Conservation (phyloP, 2,888 invertebrate genomes). For the Atrina japonica region DNA sequence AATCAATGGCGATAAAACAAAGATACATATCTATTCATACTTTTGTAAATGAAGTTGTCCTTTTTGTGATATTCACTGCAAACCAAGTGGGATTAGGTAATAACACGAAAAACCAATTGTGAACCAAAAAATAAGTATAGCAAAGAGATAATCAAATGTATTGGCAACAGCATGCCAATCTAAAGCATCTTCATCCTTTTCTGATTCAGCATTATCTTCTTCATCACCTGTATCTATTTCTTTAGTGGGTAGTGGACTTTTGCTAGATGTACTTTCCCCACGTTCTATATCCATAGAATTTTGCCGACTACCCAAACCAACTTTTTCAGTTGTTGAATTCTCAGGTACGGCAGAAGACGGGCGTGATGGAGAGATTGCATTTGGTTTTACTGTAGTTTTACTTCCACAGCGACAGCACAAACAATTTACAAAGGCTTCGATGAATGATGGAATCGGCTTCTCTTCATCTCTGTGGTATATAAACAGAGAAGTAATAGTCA, state of each 20-base stretch:
- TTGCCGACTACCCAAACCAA: slow-evolving; percentile 11
- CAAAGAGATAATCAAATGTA: slow-evolving; percentile 27
- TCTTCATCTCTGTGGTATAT: slow-evolving; percentile 42
- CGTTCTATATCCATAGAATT: slow-evolving; percentile 8
- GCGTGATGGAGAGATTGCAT: slow-evolving; percentile 2
- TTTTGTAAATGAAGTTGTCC: no score
- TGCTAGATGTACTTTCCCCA: slow-evolving; percentile 6
- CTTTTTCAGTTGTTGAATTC: slow-evolving; percentile 6
- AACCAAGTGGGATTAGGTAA: slow-evolving; percentile 22
- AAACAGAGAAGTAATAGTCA: slow-evolving; percentile 35
- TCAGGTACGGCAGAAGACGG: not conserved
- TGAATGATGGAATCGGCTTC: slow-evolving; percentile 12
- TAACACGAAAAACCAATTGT: slow-evolving; percentile 20
- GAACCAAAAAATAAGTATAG: slow-evolving; percentile 16
- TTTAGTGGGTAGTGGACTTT: not conserved
- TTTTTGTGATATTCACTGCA: slow-evolving; percentile 1
- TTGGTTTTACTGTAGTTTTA: not conserved
- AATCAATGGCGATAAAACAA: no score
- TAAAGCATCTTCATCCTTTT: slow-evolving; percentile 15
- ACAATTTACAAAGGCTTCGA: slow-evolving; percentile 10
- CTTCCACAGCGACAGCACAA: slow-evolving; percentile 25
- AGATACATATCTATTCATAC: no score
- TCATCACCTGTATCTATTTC: not conserved
- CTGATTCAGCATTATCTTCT: slow-evolving; percentile 14
- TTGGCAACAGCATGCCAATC: slow-evolving; percentile 29